Percentiles rank a stretch among this genome's conserved stretches.
phyloP scores from a whole-genome alignment of 2,888 invertebrate genomes.

The Notodonta ziczac region DNA sequence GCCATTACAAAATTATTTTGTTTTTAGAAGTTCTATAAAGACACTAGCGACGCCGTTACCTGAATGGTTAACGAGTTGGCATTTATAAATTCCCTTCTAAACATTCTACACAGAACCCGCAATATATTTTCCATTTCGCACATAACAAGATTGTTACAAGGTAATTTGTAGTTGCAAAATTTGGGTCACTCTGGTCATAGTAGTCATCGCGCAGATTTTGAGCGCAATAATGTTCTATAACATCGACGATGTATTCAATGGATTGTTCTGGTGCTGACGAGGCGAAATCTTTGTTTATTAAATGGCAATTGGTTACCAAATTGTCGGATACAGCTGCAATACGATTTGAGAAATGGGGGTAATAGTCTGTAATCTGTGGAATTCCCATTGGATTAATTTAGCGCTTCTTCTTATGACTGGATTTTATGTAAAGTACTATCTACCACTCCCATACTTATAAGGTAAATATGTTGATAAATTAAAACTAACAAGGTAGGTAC shows the following conservation, averaged over 20 bases:
- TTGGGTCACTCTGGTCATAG: slow-evolving; percentile 38
- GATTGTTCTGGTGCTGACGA: slow-evolving; percentile 5
- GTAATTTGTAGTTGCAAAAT: slow-evolving; percentile 44
- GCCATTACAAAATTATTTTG: too few species aligned
- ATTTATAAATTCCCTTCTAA: too few species aligned
- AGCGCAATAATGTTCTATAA: slow-evolving; percentile 22
- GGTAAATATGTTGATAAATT: too few species aligned
- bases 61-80: too few species aligned
- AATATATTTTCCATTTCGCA: slow-evolving; percentile 10
- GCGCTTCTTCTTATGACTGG: too few species aligned
- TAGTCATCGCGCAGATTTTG: slow-evolving; percentile 26
- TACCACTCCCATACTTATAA: too few species aligned
- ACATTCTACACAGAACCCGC: slow-evolving; percentile 19
- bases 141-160: slow-evolving; percentile 17
- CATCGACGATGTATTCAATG: slow-evolving; percentile 13
- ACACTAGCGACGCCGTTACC: too few species aligned
- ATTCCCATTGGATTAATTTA: too few species aligned
- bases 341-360: background rate
- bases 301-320: slow-evolving; percentile 2
- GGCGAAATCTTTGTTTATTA: slow-evolving; percentile 4
- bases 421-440: too few species aligned
- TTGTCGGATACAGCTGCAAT: background rate
- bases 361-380: background rate
- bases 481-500: too few species aligned
- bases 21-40: too few species aligned